Evolutionary conservation across 2,888 invertebrate genomes (phyloP), one percentile per base, ranked within the genome.

Genomic region (Aleiodes leptofemur): DNA sequence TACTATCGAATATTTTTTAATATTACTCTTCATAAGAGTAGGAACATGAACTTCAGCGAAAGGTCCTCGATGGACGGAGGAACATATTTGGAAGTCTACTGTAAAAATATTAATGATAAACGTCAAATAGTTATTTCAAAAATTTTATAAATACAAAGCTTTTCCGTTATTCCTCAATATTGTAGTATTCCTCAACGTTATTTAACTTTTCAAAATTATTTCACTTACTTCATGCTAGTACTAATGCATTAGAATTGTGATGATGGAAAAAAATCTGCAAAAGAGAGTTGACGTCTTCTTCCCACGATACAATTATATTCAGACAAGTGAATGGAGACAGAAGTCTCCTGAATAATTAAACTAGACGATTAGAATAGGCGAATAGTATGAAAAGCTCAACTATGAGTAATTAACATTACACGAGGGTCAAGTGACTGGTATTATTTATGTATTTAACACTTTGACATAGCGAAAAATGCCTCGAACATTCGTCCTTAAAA

Each of bases 381-480:
- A 57, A 57, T 57, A 31, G 57, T 57, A 31, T 31, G 31, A 13
- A 43, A 31, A n/a, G 57, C 29, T 57, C 31, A 57, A 57, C 9
- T 29, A 57, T 43, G 31, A 29, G 57, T 57, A 57, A 57, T 57
- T 57, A 57, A 57, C 43, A 55, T 55, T 61, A n/a, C 43, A 61
- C 9, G 61, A n/a, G 16, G 29, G 43, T 43, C 61, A 61, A 34
- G 34, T 61, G 43, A 38, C 61, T 16, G 14, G 13, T 43, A 31
- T 11, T 38, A 13, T 14, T n/a, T 5, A 57, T 57, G 29, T 11
- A 5, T 16, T 57, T 31, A 57, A 57, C 43, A 43, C 43, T 43
- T 43, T 43, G 43, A 43, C 43, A 43, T 9, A 43, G 11, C 43
- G 3, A 43, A 43, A 43, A 43, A 3, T 7, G 9, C 9, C 43